These are phyloP conservation scores for Ascaphus truei DNA, from an alignment of 2,113 vertebrate genomes.

Conservation along the genomic window DNA sequence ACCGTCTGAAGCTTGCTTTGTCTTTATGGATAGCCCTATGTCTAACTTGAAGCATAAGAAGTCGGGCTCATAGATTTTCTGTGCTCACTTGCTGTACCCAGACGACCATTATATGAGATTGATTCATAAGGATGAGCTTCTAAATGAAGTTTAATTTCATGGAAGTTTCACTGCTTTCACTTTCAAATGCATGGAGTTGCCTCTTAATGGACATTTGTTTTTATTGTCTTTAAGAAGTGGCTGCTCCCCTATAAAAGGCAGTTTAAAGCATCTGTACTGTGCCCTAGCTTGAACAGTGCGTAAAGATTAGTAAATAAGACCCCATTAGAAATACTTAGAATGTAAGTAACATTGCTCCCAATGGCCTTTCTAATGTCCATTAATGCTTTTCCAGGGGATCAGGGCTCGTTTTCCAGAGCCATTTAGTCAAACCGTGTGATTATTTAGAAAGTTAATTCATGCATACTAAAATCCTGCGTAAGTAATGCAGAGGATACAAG, in stretches of 20 bases:
- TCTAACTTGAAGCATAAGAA: no score
- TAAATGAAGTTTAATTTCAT: slow-evolving; percentile 50
- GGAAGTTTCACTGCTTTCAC: slow-evolving; percentile 51
- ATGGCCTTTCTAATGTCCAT: slow-evolving; percentile 75
- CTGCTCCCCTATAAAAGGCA: slow-evolving; percentile 56
- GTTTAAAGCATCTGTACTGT: slow-evolving; percentile 61
- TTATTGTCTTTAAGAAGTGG: slow-evolving; percentile 59
- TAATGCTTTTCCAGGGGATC: slow-evolving; percentile 76
- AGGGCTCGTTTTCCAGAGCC: slow-evolving; percentile 77
- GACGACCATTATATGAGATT: slow-evolving; percentile 48
- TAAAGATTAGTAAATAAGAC: slow-evolving; percentile 77
- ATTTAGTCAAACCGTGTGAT: slow-evolving; percentile 78
- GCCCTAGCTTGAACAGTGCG: slow-evolving; percentile 65
- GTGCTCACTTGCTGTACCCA: slow-evolving; percentile 4
- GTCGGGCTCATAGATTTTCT: neutral
- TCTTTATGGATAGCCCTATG: no score
- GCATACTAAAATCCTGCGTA: slow-evolving; percentile 78
- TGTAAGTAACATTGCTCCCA: slow-evolving; percentile 72
- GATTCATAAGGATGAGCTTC: slow-evolving; percentile 51
- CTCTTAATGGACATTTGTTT: slow-evolving; percentile 60
- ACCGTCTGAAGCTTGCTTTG: no score
- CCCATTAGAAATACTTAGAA: slow-evolving; percentile 73
- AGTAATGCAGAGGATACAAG: slow-evolving; percentile 78
- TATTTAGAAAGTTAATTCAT: slow-evolving; percentile 84
- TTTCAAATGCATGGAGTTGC: slow-evolving; percentile 58